Conservation (phyloP, 2,797 vertebrate genomes). For the Lerista edwardsae region DNA sequence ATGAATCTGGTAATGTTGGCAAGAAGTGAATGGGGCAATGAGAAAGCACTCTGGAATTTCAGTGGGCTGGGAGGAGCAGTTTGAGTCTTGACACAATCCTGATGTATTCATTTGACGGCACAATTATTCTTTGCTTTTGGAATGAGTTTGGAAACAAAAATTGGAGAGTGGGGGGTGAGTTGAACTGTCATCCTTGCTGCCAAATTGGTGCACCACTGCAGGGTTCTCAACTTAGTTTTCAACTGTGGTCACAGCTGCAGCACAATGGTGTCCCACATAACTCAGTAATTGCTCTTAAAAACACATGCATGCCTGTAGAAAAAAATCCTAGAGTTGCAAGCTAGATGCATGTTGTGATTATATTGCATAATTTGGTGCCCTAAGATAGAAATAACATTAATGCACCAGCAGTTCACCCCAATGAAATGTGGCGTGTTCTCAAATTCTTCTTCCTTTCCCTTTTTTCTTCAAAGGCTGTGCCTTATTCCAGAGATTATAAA, state of each 20-base stretch:
- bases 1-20: neutral
- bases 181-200: neutral
- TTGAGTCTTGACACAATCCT: neutral
- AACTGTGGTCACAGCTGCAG: neutral
- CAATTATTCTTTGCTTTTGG: neutral
- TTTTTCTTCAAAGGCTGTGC: slow-evolving; percentile 86
- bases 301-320: neutral
- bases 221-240: neutral
- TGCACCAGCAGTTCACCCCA: neutral
- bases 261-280: neutral
- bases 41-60: neutral
- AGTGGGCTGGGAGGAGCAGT: neutral
- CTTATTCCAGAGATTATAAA: slow-evolving; percentile 98
- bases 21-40: neutral
- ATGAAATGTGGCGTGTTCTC: neutral
- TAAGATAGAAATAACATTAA: neutral
- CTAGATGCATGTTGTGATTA: neutral
- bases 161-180: neutral
- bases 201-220: neutral
- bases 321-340: neutral
- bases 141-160: neutral
- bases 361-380: neutral
- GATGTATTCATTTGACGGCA: neutral
- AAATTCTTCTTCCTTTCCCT: neutral
- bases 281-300: too few species aligned